Percentiles rank a stretch among this genome's conserved stretches.
These are phyloP conservation scores for Micronycteris hirsuta DNA, from an alignment of 2,113 vertebrate species.

Conservation along the genomic window DNA sequence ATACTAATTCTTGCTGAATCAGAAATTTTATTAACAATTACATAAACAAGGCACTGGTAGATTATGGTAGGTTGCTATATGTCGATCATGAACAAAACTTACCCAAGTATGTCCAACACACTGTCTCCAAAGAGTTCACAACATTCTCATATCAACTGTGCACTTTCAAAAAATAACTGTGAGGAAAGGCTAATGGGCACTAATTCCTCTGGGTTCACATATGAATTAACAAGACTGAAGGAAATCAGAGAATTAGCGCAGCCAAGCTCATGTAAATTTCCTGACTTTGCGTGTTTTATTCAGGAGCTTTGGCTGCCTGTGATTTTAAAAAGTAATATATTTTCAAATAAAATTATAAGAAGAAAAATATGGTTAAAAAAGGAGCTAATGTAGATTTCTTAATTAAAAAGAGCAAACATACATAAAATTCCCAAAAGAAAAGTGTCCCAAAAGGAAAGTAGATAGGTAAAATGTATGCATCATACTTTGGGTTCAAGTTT, in stretches of 20 bases:
- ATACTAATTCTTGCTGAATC: constrained; percentile 2
- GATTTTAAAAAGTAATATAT: not conserved
- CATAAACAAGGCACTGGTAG: not conserved
- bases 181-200: constrained; percentile 7
- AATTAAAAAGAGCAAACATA: not conserved
- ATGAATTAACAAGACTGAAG: constrained; percentile 35
- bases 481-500: constrained; percentile 30
- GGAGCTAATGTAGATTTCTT: not conserved
- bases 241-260: not conserved
- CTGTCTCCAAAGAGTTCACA: not conserved
- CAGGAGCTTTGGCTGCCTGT: not conserved
- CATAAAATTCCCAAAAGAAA: constrained; percentile 28
- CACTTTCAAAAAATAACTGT: constrained; percentile 19
- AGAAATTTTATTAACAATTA: constrained; percentile 18
- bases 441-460: not conserved
- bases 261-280: constrained; percentile 16
- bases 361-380: not conserved
- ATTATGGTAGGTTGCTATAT: not conserved
- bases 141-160: not conserved
- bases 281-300: not conserved
- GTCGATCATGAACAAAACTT: not conserved
- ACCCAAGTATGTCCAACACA: not conserved
- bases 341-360: constrained; percentile 43
- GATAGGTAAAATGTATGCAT: not conserved
- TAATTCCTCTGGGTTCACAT: not conserved